Evolutionary conservation across 1,140 invertebrate species (phyloP).

Genomic region (Drosophila leontia): DNA sequence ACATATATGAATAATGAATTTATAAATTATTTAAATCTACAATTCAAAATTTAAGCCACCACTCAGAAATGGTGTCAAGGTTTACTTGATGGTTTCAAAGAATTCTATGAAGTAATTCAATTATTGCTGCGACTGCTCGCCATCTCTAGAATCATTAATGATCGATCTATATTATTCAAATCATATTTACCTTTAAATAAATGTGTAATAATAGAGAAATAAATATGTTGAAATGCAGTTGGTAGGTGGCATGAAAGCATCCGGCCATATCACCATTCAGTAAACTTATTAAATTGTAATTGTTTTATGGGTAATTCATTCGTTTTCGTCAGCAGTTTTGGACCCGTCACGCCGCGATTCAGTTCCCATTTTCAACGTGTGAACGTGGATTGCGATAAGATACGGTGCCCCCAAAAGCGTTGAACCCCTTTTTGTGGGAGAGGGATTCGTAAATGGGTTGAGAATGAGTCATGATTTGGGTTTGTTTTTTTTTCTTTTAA

Average conservation of each 20-base stretch:
- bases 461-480: slow-evolving; percentile 33
- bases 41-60: too few relatives aligned
- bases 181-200: not conserved
- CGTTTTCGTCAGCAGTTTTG: slow-evolving; percentile 5
- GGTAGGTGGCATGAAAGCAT: not conserved
- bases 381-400: slow-evolving; percentile 47
- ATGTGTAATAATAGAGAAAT: not conserved
- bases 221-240: not conserved
- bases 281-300: slow-evolving; percentile 14
- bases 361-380: slow-evolving; percentile 11
- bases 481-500: slow-evolving; percentile 45
- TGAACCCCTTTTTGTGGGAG: slow-evolving; percentile 1
- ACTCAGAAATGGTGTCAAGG: too few relatives aligned
- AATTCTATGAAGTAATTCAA: too few relatives aligned
- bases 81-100: too few relatives aligned
- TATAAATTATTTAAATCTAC: too few relatives aligned
- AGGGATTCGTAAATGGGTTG: not conserved
- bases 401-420: slow-evolving; percentile 21
- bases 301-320: not conserved
- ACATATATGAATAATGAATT: too few relatives aligned
- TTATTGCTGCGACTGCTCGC: too few relatives aligned
- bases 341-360: slow-evolving; percentile 13
- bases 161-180: too few relatives aligned
- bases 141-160: not conserved
- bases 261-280: too few relatives aligned